Evolutionary conservation across 1,140 invertebrate species (phyloP), one percentile per base, ranked within the genome.

Genomic region (Lethrus apterus): DNA sequence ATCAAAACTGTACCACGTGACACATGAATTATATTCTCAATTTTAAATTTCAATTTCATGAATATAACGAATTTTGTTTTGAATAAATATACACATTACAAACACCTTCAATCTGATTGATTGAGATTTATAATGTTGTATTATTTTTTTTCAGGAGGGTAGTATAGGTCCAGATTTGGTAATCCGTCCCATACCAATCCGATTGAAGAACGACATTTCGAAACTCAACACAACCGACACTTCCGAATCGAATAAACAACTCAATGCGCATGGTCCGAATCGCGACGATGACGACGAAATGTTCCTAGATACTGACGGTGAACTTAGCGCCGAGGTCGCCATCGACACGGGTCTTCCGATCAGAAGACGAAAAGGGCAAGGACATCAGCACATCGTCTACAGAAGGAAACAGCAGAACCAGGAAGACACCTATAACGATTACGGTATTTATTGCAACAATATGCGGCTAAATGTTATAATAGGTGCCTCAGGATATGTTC

Each of bases 91-190:
- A 8, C 24, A 29, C 24, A 29, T 29, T 29, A n/a, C 24, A 29
- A 8, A 29, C 24, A 7, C n/a, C 24, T n/a, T n/a, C n/a, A n/a
- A n/a, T n/a, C n/a, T n/a, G n/a, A 29, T 29, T 42, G 17, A 17
- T 42, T 42, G 24, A 8, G 5, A 33, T 14, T 33, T 42, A 13
- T 38, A 2, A 21, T 40, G 10, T 42, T 42, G 21, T 42, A n/a
- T n/a, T n/a, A n/a, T n/a, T n/a, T n/a, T n/a, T n/a, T 69, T 66
- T 45, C 68, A 93, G 89, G 87, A 93, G 71, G 90, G 89, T 51
- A 90, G 88, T 47, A 90, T 94, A 51, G 89, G 89, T 44, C 78
- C 86, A 60, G 84, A 91, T 59, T 66, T 92, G 57, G 83, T 93
- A 43, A 89, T 93, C 58, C 79, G 85, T 59, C 88, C 91, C 44